A percentile compares a stretch with the other conserved stretches of the same genome.
Evolutionary conservation across 2,113 vertebrate species (phyloP).

Genomic region (Rutilus rutilus): DNA sequence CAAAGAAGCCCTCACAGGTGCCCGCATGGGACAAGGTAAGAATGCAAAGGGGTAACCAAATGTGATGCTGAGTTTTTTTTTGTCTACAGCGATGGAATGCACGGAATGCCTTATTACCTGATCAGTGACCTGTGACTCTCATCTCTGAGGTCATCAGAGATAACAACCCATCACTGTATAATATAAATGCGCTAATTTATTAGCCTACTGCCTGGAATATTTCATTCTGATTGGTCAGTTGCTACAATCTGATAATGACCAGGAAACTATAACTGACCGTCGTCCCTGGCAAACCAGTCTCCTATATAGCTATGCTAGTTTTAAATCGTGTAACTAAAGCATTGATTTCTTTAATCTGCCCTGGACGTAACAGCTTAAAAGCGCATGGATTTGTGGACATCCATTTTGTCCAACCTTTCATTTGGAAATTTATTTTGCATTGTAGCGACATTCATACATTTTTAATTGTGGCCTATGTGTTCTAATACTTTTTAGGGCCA

Average conservation of each 20-base stretch:
- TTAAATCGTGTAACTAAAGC: too few species aligned
- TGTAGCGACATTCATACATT: too few species aligned
- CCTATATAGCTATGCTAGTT: too few species aligned
- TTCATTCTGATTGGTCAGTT: neutral
- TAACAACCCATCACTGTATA: neutral
- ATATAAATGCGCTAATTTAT: neutral
- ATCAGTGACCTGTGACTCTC: neutral
- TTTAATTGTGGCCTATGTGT: too few species aligned
- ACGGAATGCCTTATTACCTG: neutral
- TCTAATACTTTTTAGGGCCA: neutral
- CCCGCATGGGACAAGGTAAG: conserved; percentile 94
- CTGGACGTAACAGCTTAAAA: too few species aligned
- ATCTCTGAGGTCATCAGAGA: neutral
- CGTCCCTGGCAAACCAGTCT: too few species aligned
- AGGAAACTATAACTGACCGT: too few species aligned
- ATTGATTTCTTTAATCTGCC: too few species aligned
- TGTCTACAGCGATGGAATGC: neutral
- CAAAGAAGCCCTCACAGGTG: conserved; percentile 89
- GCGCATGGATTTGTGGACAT: too few species aligned
- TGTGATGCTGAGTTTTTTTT: neutral
- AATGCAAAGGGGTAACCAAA: neutral
- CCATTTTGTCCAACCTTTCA: too few species aligned
- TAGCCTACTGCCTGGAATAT: neutral
- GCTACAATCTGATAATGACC: neutral
- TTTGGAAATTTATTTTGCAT: too few species aligned